phyloP scores from a whole-genome alignment of 2,888 invertebrate genomes.

The Nomada fucata region DNA sequence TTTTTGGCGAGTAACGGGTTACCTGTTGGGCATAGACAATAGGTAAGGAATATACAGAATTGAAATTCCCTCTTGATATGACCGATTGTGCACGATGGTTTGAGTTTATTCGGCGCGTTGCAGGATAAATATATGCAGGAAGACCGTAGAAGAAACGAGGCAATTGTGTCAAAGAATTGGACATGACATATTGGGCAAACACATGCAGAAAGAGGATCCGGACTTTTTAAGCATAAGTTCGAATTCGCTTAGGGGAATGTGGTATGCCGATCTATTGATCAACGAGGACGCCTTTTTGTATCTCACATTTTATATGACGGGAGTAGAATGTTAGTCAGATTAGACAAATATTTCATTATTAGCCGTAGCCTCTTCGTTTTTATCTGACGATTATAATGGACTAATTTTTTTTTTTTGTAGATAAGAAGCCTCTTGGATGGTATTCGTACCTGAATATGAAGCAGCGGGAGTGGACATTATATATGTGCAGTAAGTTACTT shows the following conservation, averaged over 20 bases:
- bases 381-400: background rate
- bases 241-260: slow-evolving; percentile 88
- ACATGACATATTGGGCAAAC: slow-evolving; percentile 86
- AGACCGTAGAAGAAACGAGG: slow-evolving; percentile 87
- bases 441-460: slow-evolving; percentile 60
- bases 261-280: slow-evolving; percentile 87
- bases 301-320: slow-evolving; percentile 85
- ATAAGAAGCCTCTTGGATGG: slow-evolving; percentile 62
- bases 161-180: slow-evolving; percentile 85
- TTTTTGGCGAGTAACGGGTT: slow-evolving; percentile 92
- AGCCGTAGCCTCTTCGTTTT: no score
- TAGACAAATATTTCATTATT: background rate
- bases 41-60: slow-evolving; percentile 83
- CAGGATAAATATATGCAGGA: slow-evolving; percentile 86
- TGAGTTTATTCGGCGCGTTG: background rate
- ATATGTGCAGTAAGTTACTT: slow-evolving; percentile 64
- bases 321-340: slow-evolving; percentile 64
- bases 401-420: slow-evolving; percentile 62
- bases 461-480: slow-evolving; percentile 48
- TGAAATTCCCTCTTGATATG: background rate
- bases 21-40: slow-evolving; percentile 92
- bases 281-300: slow-evolving; percentile 86
- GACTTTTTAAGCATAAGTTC: slow-evolving; percentile 87
- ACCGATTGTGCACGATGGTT: background rate
- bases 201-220: slow-evolving; percentile 86